Evolutionary conservation across 2,113 vertebrate species (phyloP), one percentile per base, ranked within the genome.

Genomic region (Hiodon alosoides): DNA sequence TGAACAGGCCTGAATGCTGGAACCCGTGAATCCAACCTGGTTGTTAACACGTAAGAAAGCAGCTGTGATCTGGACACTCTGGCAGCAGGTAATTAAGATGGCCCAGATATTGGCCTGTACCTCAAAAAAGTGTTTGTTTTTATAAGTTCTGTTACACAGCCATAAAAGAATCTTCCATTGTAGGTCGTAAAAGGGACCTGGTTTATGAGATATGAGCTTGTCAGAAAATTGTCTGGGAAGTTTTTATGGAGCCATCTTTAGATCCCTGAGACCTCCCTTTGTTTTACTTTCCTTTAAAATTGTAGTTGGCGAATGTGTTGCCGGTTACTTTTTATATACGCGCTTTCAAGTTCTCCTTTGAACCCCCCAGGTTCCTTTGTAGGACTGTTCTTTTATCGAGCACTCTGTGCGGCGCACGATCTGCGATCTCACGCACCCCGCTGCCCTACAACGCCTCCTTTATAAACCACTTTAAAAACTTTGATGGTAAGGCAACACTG

Each of bases 211-310:
- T 16, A 5, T 17, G 52, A 69, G 65, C 75, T 31, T 14, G 66
- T 76, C 66, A 66, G 48, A 82, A 79, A 80, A 51, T 72, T 62
- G 66, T 80, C 65, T 55, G 60, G 71, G 17, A 78, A 53, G 7
- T 67, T 65, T 74, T 79, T 80, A 64, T 78, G 16, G 52, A 31
- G 6, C 53, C 64, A 50, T 51, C 65, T 57, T 80, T 57, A 72
- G 65, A 81, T 85, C 71, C 60, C 78, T 31, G 57, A 16, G 7
- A 31, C 4, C 52, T 31, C 17, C 17, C 5, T 11, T 31, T 16
- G 31, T 71, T 46, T 51, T 17, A 7, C 52, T 17, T 66, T 17
- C 71, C 50, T 66, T 47, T 50, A 57, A 58, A 7, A 13, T n/a
- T 57, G 62, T 66, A 58, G 31, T 16, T 57, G 17, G 13, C 55